These are phyloP conservation scores for Chromobotia macracanthus DNA, from an alignment of 2,797 vertebrate genomes.

Conservation along the genomic window DNA sequence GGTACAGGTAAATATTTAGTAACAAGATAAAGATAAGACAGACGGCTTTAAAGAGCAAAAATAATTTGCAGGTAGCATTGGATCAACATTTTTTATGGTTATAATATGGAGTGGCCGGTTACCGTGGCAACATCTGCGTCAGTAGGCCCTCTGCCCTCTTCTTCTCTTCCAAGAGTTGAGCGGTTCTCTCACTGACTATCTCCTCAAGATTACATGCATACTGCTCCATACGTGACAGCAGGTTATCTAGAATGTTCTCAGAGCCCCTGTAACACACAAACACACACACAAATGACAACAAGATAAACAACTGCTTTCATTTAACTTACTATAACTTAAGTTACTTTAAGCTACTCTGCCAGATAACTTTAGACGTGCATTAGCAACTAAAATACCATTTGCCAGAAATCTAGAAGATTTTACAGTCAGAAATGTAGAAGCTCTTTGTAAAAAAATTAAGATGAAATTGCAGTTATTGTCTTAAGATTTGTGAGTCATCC, in stretches of 20 bases:
- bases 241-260: constrained; percentile 64
- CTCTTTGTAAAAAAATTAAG: no score
- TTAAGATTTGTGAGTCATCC: no score
- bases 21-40: neutral
- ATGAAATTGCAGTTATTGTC: no score
- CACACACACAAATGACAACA: neutral
- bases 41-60: neutral
- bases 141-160: constrained; percentile 63
- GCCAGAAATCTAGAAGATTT: no score
- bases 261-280: constrained; percentile 47
- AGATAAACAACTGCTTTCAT: no score
- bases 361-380: no score
- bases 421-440: no score
- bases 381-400: no score
- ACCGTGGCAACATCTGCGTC: constrained; percentile 67
- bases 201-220: constrained; percentile 65
- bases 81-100: neutral
- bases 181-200: constrained; percentile 61
- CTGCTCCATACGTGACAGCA: constrained; percentile 64
- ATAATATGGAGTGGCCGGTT: constrained; percentile 37
- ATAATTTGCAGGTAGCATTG: neutral
- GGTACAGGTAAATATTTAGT: constrained; percentile 19
- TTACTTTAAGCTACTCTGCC: no score
- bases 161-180: constrained; percentile 63
- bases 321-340: no score